phyloP scores from a whole-genome alignment of 2,888 invertebrate genomes.

The Halictus ligatus region DNA sequence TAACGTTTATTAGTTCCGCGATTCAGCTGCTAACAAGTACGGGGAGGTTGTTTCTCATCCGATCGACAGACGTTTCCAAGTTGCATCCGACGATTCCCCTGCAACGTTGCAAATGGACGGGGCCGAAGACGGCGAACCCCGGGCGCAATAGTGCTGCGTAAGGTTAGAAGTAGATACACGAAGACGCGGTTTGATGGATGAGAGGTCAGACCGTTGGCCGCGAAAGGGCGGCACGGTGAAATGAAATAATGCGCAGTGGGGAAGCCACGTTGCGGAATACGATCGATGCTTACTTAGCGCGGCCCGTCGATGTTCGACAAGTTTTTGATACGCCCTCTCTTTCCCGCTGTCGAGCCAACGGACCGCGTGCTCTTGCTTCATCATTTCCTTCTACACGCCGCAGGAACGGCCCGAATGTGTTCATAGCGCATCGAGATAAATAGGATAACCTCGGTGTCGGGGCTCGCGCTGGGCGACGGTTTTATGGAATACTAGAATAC shows the following conservation, averaged over 20 bases:
- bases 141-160: slow-evolving; percentile 71
- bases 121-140: slow-evolving; percentile 56
- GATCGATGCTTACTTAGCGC: slow-evolving; percentile 55
- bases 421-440: slow-evolving; percentile 19
- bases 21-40: neutral
- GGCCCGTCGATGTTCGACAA: slow-evolving; percentile 55
- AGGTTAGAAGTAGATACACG: slow-evolving; percentile 70
- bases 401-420: slow-evolving; percentile 5
- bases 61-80: slow-evolving; percentile 33
- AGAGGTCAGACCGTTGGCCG: slow-evolving; percentile 59
- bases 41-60: neutral
- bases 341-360: neutral
- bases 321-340: slow-evolving; percentile 57
- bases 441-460: slow-evolving; percentile 18
- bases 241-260: slow-evolving; percentile 64
- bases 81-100: slow-evolving; percentile 53
- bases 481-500: too few species aligned
- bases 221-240: slow-evolving; percentile 63
- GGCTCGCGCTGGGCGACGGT: too few species aligned
- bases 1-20: neutral
- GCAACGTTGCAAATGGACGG: slow-evolving; percentile 44
- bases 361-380: slow-evolving; percentile 14
- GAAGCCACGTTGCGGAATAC: slow-evolving; percentile 47
- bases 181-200: slow-evolving; percentile 71
- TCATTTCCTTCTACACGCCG: slow-evolving; percentile 20